Evolutionary conservation across 37 sponge, comb jelly and placozoan genomes (phyloP), one percentile per base, ranked within the genome.

Genomic region (Bolinopsis microptera): DNA sequence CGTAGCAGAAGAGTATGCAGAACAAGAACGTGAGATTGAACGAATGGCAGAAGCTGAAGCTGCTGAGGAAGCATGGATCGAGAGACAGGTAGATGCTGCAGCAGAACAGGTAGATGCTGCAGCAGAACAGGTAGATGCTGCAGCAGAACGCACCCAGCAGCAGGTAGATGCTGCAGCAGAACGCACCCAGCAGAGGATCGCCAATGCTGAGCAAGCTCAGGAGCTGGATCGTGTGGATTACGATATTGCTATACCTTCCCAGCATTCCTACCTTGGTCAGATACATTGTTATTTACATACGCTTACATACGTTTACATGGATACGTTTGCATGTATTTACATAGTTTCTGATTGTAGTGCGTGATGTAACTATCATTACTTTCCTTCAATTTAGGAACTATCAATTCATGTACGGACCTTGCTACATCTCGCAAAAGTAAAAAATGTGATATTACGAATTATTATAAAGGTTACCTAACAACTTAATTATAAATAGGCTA

Each of bases 251-350:
- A 39, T 86, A 0, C 90, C 90, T 30, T 86, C 90, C 0, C 90
- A 41, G n/a, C 90, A 86, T 27, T 86, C 90, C 8, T 86, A 86
- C 48, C 90, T 86, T n/a, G 90, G 90, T 86, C 3, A 72, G 75
- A 13, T n/a, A n/a, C n/a, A n/a, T n/a, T n/a, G n/a, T n/a, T n/a
- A n/a, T n/a, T n/a, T n/a, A n/a, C n/a, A n/a, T n/a, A n/a, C n/a
- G n/a, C n/a, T n/a, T n/a, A n/a, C n/a, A n/a, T n/a, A n/a, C n/a
- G n/a, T n/a, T n/a, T n/a, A n/a, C n/a, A n/a, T n/a, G n/a, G n/a
- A n/a, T n/a, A n/a, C n/a, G n/a, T n/a, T n/a, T n/a, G n/a, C n/a
- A n/a, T n/a, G n/a, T n/a, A n/a, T n/a, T n/a, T n/a, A n/a, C n/a
- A n/a, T n/a, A n/a, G n/a, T n/a, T n/a, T n/a, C n/a, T n/a, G n/a